Evolutionary conservation across 2,888 invertebrate genomes (phyloP).

Genomic region (Exephanes ischioxanthus): DNA sequence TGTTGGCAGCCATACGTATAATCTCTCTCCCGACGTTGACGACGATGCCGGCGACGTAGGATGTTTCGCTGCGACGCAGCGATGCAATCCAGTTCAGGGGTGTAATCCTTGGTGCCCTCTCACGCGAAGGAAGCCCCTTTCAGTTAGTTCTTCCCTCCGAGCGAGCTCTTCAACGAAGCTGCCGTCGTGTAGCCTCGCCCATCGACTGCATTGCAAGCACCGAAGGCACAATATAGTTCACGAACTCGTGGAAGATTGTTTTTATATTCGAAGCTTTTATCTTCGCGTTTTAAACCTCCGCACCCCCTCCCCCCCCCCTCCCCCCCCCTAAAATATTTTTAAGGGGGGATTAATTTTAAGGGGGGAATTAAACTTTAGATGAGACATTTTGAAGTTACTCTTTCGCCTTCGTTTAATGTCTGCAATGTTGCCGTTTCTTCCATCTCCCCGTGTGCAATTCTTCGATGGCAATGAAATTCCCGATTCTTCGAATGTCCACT

Average conservation of each 20-base stretch:
- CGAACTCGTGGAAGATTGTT: neutral
- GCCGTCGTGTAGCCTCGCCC: neutral
- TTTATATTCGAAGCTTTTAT: conserved; percentile 12
- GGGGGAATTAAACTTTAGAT: neutral
- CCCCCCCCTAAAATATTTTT: neutral
- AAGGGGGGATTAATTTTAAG: too few relatives aligned
- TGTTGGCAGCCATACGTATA: conserved; percentile 65
- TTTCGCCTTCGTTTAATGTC: neutral
- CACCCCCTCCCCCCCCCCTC: too few relatives aligned
- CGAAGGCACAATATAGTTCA: neutral
- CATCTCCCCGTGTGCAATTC: neutral
- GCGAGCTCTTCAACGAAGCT: neutral
- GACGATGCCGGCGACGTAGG: conserved; percentile 13
- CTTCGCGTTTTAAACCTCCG: neutral
- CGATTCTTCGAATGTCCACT: neutral
- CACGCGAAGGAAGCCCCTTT: conserved; percentile 55
- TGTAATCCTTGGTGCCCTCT: conserved; percentile 58
- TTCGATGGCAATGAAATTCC: neutral
- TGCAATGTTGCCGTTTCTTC: neutral
- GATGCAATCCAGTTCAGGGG: conserved; percentile 47
- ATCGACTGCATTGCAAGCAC: conserved; percentile 19
- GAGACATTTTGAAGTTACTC: neutral
- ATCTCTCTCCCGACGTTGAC: conserved; percentile 53
- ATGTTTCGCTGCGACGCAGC: conserved; percentile 53
- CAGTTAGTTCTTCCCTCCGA: conserved; percentile 44